A percentile compares a stretch with the other conserved stretches of the same genome.
Evolutionary conservation across 2,797 vertebrate genomes (phyloP).

Genomic region (Coranthus polyacanthus): DNA sequence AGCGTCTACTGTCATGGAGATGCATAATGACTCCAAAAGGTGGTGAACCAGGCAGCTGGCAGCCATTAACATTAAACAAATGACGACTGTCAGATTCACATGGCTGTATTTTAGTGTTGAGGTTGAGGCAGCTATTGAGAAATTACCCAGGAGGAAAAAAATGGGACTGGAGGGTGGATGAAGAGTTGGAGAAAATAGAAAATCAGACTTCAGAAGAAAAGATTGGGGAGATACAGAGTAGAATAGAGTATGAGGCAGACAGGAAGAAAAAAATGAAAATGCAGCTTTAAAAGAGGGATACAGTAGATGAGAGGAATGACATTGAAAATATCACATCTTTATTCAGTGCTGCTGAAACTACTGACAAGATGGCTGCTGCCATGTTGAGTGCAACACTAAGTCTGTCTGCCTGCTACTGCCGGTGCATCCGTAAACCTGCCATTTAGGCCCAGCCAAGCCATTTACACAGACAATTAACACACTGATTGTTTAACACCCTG

Average conservation of each 20-base stretch:
- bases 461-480: constrained; percentile 69
- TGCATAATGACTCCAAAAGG: constrained; percentile 60
- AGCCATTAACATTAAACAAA: constrained; percentile 71
- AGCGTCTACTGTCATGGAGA: constrained; percentile 40
- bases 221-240: neutral
- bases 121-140: constrained; percentile 48
- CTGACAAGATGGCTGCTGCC: constrained; percentile 69
- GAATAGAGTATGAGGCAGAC: neutral
- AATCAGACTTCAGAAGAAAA: constrained; percentile 28
- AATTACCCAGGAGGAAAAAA: constrained; percentile 54
- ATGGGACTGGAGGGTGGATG: constrained; percentile 21
- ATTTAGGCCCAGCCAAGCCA: constrained; percentile 64
- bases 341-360: constrained; percentile 53
- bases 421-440: constrained; percentile 59
- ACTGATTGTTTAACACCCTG: constrained; percentile 44
- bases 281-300: neutral
- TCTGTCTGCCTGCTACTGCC: constrained; percentile 52
- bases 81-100: constrained; percentile 59
- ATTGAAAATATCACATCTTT: constrained; percentile 34
- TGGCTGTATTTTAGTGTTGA: constrained; percentile 35
- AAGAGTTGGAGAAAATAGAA: constrained; percentile 33
- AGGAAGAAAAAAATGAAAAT: constrained; percentile 12
- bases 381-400: constrained; percentile 41
- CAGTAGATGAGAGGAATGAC: constrained; percentile 5
- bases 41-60: constrained; percentile 64